These are phyloP conservation scores for Chymomyza fuscimana DNA, from an alignment of 2,888 invertebrate genomes.

Conservation along the genomic window DNA sequence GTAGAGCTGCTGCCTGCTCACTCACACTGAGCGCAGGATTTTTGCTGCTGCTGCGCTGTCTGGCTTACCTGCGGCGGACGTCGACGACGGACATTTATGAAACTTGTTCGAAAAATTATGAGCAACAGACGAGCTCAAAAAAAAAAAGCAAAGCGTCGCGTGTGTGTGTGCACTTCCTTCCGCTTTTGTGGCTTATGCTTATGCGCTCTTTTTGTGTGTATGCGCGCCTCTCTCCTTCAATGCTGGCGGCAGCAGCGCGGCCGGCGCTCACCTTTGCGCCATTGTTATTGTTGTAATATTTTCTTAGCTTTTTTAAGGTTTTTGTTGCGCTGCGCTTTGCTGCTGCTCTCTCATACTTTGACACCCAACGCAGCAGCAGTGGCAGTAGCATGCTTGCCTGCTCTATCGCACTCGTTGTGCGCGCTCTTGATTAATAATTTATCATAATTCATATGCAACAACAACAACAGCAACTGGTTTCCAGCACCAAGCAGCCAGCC, in stretches of 20 bases:
- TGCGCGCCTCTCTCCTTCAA: constrained; percentile 4
- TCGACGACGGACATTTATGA: constrained; percentile 62
- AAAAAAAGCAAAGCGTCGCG: background rate
- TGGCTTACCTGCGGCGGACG: constrained; percentile 53
- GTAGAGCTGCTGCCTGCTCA: constrained; percentile 14
- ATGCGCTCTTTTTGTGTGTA: too few species aligned
- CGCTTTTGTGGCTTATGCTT: constrained; percentile 45
- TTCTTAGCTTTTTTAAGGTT: constrained; percentile 28
- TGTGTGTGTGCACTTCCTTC: constrained; percentile 50
- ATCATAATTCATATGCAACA: constrained; percentile 77
- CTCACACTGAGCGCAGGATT: constrained; percentile 15
- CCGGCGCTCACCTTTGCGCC: constrained; percentile 55
- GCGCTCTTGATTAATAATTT: constrained; percentile 72
- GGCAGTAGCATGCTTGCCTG: constrained; percentile 15
- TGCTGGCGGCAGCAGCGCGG: background rate
- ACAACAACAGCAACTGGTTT: constrained; percentile 64
- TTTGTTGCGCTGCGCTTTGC: constrained; percentile 3
- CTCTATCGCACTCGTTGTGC: constrained; percentile 26
- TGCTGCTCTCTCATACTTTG: constrained; percentile 16
- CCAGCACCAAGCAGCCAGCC: constrained; percentile 22
- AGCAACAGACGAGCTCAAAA: constrained; percentile 43
- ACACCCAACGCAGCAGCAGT: constrained; percentile 11
- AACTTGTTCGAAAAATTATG: constrained; percentile 73
- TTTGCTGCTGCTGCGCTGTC: constrained; percentile 4
- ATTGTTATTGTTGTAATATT: constrained; percentile 43